These are phyloP conservation scores for Pecten maximus DNA, from an alignment of 2,888 invertebrate species.

Conservation along the genomic window DNA sequence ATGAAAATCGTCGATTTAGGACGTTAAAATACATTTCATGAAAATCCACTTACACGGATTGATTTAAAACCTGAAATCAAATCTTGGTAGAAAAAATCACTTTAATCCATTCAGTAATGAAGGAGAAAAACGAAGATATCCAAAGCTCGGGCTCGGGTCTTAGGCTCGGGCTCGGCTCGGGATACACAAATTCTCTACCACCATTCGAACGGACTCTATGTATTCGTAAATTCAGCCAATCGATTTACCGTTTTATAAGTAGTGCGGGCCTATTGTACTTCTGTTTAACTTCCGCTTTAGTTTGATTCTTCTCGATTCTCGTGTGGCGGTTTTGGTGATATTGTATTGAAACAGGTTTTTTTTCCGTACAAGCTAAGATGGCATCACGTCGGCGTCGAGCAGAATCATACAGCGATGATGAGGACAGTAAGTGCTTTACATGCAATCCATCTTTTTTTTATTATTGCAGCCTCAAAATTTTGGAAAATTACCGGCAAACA, in stretches of 20 bases:
- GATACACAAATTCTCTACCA: too few species aligned
- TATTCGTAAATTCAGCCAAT: neutral
- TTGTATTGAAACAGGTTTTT: neutral
- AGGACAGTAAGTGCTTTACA: constrained; percentile 67
- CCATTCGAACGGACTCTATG: too few species aligned
- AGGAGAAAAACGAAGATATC: too few species aligned
- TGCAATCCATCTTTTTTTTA: too few species aligned
- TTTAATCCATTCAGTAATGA: too few species aligned
- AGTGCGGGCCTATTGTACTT: neutral
- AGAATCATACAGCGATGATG: constrained; percentile 76
- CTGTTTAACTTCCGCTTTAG: constrained; percentile 11
- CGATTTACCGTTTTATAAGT: neutral
- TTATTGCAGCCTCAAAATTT: neutral
- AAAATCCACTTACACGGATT: too few species aligned
- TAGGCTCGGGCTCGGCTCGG: too few species aligned
- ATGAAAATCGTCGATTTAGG: too few species aligned
- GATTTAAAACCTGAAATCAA: too few species aligned
- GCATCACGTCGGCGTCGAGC: constrained; percentile 55
- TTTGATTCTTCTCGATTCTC: neutral
- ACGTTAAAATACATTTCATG: too few species aligned
- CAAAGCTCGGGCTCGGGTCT: too few species aligned
- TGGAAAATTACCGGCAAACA: neutral
- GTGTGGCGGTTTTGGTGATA: neutral
- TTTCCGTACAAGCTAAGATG: neutral
- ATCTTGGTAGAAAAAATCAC: too few species aligned